Evolutionary conservation across 2,888 invertebrate species (phyloP), one percentile per base, ranked within the genome.

Genomic region (Temnothorax rugatulus): DNA sequence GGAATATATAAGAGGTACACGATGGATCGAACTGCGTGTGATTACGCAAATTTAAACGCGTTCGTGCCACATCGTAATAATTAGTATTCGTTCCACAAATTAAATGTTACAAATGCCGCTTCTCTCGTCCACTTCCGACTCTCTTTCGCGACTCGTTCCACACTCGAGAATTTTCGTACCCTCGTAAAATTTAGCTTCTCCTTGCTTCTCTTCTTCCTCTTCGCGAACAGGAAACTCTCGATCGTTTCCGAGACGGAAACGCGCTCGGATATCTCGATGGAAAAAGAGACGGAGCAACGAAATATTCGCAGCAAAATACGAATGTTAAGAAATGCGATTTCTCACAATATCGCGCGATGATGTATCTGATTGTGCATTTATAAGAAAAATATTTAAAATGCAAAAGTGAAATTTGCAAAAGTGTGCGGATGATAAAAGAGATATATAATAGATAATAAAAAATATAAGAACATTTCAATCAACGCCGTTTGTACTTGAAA

Each of bases 51-150:
- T 50, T 87, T 86, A 76, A 88, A 83, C 79, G 84, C 63, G 82
- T 61, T 74, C 82, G 68, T 15, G 74, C 59, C 54, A 69, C 64
- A 69, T 57, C 59, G 38, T 82, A 83, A 83, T 89, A 91, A 90
- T 92, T 91, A 91, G 91, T 91, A 90, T 91, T 88, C 89, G 89
- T 92, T 93, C 90, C 82, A 90, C 89, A 92, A 92, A 93, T 90
- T 89, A 89, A 84, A 85, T 88, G 83, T 83, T 87, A 87, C 84
- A 84, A 84, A 86, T 87, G 86, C 85, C 68, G 52, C 34, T 7
- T 34, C 0, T 34, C 34, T 34, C 34, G 34, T 34, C 34, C 34
- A 34, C 68, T 83, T 61, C 81, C 61, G 50, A 57, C 50, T 54
- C 38, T 64, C 15, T 47, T 54, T 57, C 41, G 61, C 41, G 29